phyloP scores from a whole-genome alignment of 2,113 vertebrate genomes.

The Eulacestoma nigropectus region DNA sequence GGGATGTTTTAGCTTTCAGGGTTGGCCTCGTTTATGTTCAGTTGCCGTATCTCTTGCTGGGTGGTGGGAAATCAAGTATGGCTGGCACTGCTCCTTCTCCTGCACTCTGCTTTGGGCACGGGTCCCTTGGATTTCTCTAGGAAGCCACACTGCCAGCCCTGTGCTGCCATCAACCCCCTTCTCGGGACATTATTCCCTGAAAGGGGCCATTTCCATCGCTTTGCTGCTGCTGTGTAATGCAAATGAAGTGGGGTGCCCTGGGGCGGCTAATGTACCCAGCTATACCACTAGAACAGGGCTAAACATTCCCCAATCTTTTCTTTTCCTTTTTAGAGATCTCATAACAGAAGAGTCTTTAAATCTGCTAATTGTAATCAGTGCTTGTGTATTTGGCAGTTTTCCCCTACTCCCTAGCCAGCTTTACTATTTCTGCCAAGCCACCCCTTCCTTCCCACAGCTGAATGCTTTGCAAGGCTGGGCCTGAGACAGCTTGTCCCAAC shows the following conservation, averaged over 20 bases:
- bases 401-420: not conserved
- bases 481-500: not conserved
- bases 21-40: not conserved
- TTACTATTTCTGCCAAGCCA: not conserved
- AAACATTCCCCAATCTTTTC: not conserved
- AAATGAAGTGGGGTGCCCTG: not conserved
- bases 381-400: conserved; percentile 3
- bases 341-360: not conserved
- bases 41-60: not conserved
- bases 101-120: not conserved
- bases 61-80: not conserved
- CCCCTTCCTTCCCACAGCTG: not conserved
- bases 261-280: not conserved
- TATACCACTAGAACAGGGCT: not conserved
- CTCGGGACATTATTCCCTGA: accelerated
- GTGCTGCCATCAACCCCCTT: not conserved
- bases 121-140: not conserved
- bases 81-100: not conserved
- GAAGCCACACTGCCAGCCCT: not conserved
- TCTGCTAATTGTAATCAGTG: conserved; percentile 9
- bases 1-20: not conserved
- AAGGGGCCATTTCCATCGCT: not conserved
- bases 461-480: not conserved
- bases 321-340: not conserved
- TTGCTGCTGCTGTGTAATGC: not conserved